Base-by-base conservation (phyloP, 2,113 vertebrate genomes). In the Cynopterus brachyotis region DNA sequence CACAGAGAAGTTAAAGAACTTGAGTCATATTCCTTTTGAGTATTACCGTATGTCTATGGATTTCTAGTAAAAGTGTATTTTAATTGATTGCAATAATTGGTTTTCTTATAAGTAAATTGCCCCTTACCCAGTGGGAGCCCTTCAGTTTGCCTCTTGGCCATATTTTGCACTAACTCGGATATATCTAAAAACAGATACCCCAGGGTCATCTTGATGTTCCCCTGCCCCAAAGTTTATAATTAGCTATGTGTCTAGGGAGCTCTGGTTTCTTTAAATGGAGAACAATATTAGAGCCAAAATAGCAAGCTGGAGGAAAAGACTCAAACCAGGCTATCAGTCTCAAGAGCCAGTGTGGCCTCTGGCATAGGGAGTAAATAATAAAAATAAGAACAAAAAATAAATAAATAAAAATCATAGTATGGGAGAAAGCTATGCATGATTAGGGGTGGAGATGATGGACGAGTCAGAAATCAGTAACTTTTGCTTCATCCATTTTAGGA, bases 371-470 rank as follows among this genome's bases (percentile, higher is more conserved):
- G 1, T 32, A 37, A 24, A 55, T 79, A 10, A 84, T 70, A 30
- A 35, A 62, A 47, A n/a, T 55, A 59, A 81, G 22, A 60, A 12
- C n/a, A 53, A 5, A 8, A 66, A 47, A 12, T 40, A 53, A 4
- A 8, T 57, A 45, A 30, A 37, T 59, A 76, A 87, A 81, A 32
- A 69, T 50, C 50, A 72, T 20, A 45, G 0, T 28, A 67, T 28
- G 1, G 1, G 8, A 73, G 40, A 50, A 95, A 1, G 60, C 9
- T 55, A 28, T 4, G 20, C 37, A 35, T 0, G 0, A 15, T 19
- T 53, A 1, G 8, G 9, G 59, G 37, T 6, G 8, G 17, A 67
- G 26, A 53, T 40, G 5, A 20, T 0, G 16, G 12, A 28, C 10
- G 50, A 47, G 11, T 35, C 13, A 24, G 11, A 67, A 81, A 81